Conservation (phyloP, 2,113 vertebrate genomes). For the Noturus placidus region DNA sequence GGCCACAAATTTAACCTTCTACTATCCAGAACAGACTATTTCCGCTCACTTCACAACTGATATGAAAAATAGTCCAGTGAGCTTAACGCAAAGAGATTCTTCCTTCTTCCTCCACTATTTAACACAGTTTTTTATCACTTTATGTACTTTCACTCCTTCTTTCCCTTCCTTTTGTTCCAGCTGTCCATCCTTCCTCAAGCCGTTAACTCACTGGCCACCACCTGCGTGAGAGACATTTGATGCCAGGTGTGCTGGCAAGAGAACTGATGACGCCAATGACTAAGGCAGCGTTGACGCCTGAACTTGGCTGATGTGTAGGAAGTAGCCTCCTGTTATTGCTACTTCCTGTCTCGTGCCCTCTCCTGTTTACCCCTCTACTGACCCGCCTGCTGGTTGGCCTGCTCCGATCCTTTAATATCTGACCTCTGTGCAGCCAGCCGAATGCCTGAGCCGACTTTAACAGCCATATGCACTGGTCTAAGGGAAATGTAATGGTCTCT, state of each 20-base stretch:
- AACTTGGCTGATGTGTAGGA: slow-evolving; percentile 46
- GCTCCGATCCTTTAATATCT: slow-evolving; percentile 45
- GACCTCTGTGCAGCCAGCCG: slow-evolving; percentile 26
- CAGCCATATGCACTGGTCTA: neutral
- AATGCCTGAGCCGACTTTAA: slow-evolving; percentile 21
- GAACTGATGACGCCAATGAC: neutral
- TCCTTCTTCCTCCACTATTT: slow-evolving; percentile 59
- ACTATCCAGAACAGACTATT: slow-evolving; percentile 77
- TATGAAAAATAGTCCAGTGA: slow-evolving; percentile 64
- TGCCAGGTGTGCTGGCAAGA: slow-evolving; percentile 20
- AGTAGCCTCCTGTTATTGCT: slow-evolving; percentile 41
- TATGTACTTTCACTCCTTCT: slow-evolving; percentile 40
- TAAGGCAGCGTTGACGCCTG: neutral
- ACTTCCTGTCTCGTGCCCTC: slow-evolving; percentile 48
- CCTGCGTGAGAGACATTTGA: slow-evolving; percentile 27
- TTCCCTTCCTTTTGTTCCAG: slow-evolving; percentile 24
- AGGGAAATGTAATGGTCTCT: slow-evolving; percentile 14
- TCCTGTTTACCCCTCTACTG: slow-evolving; percentile 39
- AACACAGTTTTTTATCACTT: slow-evolving; percentile 40
- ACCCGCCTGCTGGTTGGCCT: slow-evolving; percentile 9
- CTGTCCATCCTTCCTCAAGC: slow-evolving; percentile 40
- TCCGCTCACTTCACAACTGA: slow-evolving; percentile 73
- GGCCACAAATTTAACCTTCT: slow-evolving; percentile 73
- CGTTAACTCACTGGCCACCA: slow-evolving; percentile 46
- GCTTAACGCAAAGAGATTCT: slow-evolving; percentile 71